These are phyloP conservation scores for Rutilus rutilus DNA, from an alignment of 2,113 vertebrate genomes.

Conservation along the genomic window DNA sequence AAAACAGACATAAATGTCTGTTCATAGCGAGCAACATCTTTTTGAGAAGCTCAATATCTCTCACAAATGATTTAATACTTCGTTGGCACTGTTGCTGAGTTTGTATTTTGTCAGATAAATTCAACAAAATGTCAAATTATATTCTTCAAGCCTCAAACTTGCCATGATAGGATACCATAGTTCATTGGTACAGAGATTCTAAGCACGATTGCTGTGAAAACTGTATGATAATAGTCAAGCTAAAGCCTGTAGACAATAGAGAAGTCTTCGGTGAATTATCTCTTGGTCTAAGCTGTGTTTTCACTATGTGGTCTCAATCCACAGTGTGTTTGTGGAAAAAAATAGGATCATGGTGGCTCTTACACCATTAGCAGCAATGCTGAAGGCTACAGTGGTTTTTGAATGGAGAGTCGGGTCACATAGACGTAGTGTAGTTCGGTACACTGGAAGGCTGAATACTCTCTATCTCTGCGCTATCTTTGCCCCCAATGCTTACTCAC, in stretches of 20 bases:
- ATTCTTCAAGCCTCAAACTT: background rate
- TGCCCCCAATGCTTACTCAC: slow-evolving; percentile 10
- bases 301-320: background rate
- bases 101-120: background rate
- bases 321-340: background rate
- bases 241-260: background rate
- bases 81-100: background rate
- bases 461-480: background rate
- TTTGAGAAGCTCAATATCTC: background rate
- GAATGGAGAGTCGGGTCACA: slow-evolving; percentile 19
- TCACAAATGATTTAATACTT: slow-evolving; percentile 1
- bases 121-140: background rate
- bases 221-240: background rate
- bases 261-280: background rate
- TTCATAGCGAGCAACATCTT: background rate
- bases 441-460: background rate
- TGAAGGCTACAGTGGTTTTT: slow-evolving; percentile 23
- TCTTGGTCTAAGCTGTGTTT: background rate
- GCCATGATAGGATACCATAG: background rate
- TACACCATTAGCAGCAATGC: background rate
- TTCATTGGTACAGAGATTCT: background rate
- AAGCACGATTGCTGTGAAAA: background rate
- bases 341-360: background rate
- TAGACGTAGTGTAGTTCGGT: background rate
- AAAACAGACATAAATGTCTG: background rate